Base-by-base conservation (phyloP, 2,888 invertebrate genomes). In the Noctua janthe region DNA sequence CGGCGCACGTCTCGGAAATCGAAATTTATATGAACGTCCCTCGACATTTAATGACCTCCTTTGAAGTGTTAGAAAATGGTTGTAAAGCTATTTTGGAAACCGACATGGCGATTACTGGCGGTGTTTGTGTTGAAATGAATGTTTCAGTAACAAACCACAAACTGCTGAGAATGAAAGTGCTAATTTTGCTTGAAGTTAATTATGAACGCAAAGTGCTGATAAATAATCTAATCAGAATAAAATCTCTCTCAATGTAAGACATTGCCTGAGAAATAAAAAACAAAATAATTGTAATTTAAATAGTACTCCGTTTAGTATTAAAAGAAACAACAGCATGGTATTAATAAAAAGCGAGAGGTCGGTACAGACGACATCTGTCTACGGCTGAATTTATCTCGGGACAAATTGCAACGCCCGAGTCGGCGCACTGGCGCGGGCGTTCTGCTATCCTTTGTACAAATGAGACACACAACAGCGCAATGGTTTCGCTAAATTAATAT, bases 1-100 rank as follows among this genome's bases (percentile, higher is more conserved):
- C 89, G 89, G 78, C 81, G 88, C 91, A 91, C 92, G 93, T 92
- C 91, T 92, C 89, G 89, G 89, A 92, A 93, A 92, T 92, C 92
- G 91, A 90, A 93, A 94, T 94, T 92, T 94, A 94, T 93, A 92
- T 91, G 92, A 90, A 91, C 92, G 90, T 91, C 91, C 87, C 92
- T 91, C 91, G 92, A 94, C 93, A 94, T 95, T 95, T 95, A 95
- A 95, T 94, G 94, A 93, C 93, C 94, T 87, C 92, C 96, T 96
- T 96, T 96, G 96, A 96, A 94, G 96, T 95, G 94, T 93, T 92
- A 92, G 92, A 94, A 94, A 95, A 94, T 95, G 93, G 93, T 94
- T 94, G 93, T 94, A 94, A 94, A 93, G 92, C 91, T 95, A 96
- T 96, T 96, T 94, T 91, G 80, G 91, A 90, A 89, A 87, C 85